Evolutionary conservation across 1,140 invertebrate genomes (phyloP), one percentile per base, ranked within the genome.

Genomic region (Lepidurus couesii): DNA sequence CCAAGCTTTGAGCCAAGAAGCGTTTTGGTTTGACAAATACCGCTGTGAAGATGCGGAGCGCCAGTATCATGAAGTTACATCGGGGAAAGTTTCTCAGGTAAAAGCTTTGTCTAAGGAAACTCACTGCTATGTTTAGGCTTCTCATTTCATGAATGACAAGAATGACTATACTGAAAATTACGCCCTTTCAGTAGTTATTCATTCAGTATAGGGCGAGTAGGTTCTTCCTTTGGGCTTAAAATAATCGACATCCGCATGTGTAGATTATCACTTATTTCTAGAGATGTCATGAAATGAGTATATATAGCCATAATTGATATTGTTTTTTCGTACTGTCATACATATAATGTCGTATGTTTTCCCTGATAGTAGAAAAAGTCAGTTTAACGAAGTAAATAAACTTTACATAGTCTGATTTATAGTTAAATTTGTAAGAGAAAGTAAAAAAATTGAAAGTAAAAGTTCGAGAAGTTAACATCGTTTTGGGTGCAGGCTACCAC

Each of bases 31-130:
- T 73, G 87, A 89, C 76, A 89, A 89, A 84, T 86, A 84, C 47
- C 85, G 86, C 53, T 90, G 88, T 83, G 88, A 88, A 82, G 89
- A 90, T 83, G 90, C 90, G 65, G 90, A 91, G 84, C 84, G 85
- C 75, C 82, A 86, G 45, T 90, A 89, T 81, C 88, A 89, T 83
- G 88, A 89, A 65, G 13, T 65, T 11, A 65, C 53, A n/a, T 65
- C 16, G 16, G 53, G 53, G 21, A 65, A 65, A 16, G 6, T 65
- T 65, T 65, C 53, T 3, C 53, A 65, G 53, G 53, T 65, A 65
- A 16, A 65, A 84, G 86, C 86, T 13, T 81, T 88, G 47, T 86
- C 86, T 74, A 89, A 90, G 86, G 88, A 89, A 34, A 34, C 34
- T 34, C 34, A 34, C 34, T 34, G 34, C 34, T 34, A 84, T 80